Evolutionary conservation across 2,888 invertebrate genomes (phyloP), one percentile per base, ranked within the genome.

Genomic region (Drosophila stalkeri): DNA sequence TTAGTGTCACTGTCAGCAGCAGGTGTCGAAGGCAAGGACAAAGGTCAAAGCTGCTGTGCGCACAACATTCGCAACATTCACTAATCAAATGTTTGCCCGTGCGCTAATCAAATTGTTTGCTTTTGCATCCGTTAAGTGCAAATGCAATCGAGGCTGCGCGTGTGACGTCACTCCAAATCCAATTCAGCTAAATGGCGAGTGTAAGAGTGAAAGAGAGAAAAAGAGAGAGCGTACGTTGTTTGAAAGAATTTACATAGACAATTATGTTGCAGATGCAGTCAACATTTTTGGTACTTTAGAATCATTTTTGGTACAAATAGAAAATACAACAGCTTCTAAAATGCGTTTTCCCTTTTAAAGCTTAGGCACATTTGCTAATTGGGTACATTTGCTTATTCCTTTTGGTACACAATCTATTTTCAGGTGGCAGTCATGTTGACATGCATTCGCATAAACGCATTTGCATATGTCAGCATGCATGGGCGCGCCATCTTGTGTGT

Each of bases 1-100:
- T n/a, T 33, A 39, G 54, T 88, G 86, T 89, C 86, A 82, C 66
- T 86, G 82, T 82, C 85, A 81, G 57, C 44, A 81, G 74, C 89
- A 86, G 87, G 89, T 89, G 86, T 81, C 80, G 82, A 23, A 37
- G 35, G 59, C 68, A 72, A 64, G 49, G 47, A 59, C 73, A 55
- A 27, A 55, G 57, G 43, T 44, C 57, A 76, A 80, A 86, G 77
- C 77, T 82, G 83, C 80, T 77, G 71, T 64, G 66, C 61, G 57
- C 44, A 11, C 52, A 75, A 51, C 75, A 64, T 51, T 75, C 35
- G 44, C 69, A 79, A 43, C 75, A 80, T 75, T 79, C 71, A 72
- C 75, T 80, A 78, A 79, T 79, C 75, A 78, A 78, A 78, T 79
- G 72, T 59, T 49, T 49, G 52, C 65, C 33, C n/a, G 18, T 56